phyloP scores from a whole-genome alignment of 2,888 invertebrate species.

The Perithous albicinctus region DNA sequence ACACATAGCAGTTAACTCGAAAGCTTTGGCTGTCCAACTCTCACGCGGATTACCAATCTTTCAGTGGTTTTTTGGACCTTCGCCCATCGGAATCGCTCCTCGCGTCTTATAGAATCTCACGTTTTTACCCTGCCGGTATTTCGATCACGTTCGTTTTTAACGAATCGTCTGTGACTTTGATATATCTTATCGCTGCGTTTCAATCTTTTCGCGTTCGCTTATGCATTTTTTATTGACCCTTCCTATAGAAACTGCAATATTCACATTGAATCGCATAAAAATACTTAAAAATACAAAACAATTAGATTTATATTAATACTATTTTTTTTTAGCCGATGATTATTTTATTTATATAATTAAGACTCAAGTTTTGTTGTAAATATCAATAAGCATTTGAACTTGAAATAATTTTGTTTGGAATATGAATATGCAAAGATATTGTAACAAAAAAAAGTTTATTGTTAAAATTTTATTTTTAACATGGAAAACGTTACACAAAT shows the following conservation, averaged over 20 bases:
- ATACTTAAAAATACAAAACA: no score
- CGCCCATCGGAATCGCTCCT: slow-evolving; percentile 56
- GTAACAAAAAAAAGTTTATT: no score
- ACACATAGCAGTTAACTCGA: background rate
- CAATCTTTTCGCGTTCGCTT: background rate
- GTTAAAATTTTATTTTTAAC: no score
- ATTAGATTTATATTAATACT: no score
- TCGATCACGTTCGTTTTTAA: slow-evolving; percentile 39
- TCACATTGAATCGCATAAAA: no score
- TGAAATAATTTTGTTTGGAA: no score
- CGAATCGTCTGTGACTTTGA: slow-evolving; percentile 19
- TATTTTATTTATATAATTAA: no score
- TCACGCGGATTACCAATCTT: slow-evolving; percentile 55
- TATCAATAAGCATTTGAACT: no score
- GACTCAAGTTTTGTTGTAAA: no score
- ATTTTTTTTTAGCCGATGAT: no score
- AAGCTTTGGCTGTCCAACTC: slow-evolving; percentile 1
- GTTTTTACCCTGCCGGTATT: slow-evolving; percentile 41
- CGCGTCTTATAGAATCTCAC: slow-evolving; percentile 56
- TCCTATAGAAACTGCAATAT: background rate
- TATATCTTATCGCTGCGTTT: slow-evolving; percentile 28
- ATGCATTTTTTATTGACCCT: background rate
- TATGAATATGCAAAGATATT: no score
- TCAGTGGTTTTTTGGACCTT: slow-evolving; percentile 39
- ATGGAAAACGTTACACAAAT: no score